Evolutionary conservation across 2,797 vertebrate species (phyloP).

Genomic region (Xerus rutilus): DNA sequence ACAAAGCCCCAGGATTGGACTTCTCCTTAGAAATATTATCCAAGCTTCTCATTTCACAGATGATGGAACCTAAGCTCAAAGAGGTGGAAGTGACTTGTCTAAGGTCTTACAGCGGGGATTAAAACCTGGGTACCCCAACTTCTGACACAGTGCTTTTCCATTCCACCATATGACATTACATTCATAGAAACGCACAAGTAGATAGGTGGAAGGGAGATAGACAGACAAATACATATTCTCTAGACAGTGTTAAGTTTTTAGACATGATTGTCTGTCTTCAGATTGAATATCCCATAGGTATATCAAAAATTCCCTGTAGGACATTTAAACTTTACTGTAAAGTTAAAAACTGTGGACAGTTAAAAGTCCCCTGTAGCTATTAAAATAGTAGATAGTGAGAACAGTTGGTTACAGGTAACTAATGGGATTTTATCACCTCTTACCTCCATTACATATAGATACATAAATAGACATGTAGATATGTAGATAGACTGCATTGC

Average conservation of each 20-base stretch:
- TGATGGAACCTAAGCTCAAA: neutral
- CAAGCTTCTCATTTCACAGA: neutral
- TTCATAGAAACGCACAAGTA: neutral
- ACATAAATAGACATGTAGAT: neutral
- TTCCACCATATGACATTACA: neutral
- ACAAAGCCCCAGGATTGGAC: neutral
- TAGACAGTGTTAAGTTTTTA: neutral
- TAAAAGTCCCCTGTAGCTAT: slow-evolving; percentile 67
- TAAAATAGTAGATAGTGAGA: slow-evolving; percentile 19
- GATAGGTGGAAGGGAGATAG: neutral
- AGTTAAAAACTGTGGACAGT: slow-evolving; percentile 62
- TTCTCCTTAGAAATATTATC: neutral
- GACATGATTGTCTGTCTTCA: slow-evolving; percentile 33
- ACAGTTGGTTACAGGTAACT: slow-evolving; percentile 23
- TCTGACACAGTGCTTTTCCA: neutral
- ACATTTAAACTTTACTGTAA: slow-evolving; percentile 61
- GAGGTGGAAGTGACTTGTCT: neutral
- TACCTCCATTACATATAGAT: neutral
- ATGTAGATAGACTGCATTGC: neutral
- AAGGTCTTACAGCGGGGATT: neutral
- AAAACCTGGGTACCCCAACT: neutral
- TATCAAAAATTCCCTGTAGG: slow-evolving; percentile 56
- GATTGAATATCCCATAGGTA: neutral
- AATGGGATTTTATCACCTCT: neutral
- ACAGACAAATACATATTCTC: neutral